Evolutionary conservation across 2,888 invertebrate genomes (phyloP), one percentile per base, ranked within the genome.

Genomic region (Orchesellides sinensis): DNA sequence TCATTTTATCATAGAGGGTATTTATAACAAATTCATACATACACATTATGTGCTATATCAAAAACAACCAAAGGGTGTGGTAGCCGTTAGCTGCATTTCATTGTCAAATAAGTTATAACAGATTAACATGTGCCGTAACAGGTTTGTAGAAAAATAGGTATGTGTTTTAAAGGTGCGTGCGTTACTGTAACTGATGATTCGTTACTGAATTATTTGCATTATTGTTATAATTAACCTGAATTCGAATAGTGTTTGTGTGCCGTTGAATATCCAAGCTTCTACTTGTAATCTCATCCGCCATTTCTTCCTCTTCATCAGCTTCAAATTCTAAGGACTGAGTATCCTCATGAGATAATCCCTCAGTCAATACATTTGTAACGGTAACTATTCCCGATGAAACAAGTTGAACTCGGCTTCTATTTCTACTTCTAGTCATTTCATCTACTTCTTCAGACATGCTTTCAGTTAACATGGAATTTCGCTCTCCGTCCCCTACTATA

Each of bases 251-350:
- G 40, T 83, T 83, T 5, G 79, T 80, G 17, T 70, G 80, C 2
- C 83, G 73, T 32, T 74, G 54, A 0, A 75, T 29, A 52, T 83
- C 83, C 5, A 27, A 47, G 8, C 45, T 52, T 40, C 19, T 80
- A 17, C 23, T 32, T 14, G 79, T 47, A 17, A 69, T n/a, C 25
- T 83, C 83, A 32, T 83, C 83, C 1, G 79, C 69, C 3, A 70
- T 72, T 19, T 83, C 83, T 27, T 70, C 66, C 23, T 72, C 66
- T 19, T 79, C 79, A 29, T 83, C 83, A 32, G 83, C 83, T 49
- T 74, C 83, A 65, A 83, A 83, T 21, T 83, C 83, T n/a, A 83
- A 45, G 2, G 79, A 83, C 21, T 83, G 78, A 45, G 68, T 79
- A 21, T 74, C 78, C 21, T 74, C 78, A 25, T 78, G 68, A n/a